These are phyloP conservation scores for Lepetodrilus schrolli DNA, from an alignment of 2,888 invertebrate species.

Conservation along the genomic window DNA sequence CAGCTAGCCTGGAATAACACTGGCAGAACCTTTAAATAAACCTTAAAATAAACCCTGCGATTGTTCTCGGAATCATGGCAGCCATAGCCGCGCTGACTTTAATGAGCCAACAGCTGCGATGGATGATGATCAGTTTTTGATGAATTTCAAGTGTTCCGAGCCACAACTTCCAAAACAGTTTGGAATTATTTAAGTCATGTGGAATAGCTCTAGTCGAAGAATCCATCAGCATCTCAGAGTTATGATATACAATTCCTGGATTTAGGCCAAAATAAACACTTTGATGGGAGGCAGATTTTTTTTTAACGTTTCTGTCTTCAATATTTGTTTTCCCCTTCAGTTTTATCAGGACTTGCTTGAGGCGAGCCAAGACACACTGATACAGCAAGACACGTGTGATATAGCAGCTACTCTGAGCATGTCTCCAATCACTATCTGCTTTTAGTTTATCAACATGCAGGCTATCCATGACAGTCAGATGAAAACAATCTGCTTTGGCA, in stretches of 20 bases:
- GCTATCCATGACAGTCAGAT: not conserved
- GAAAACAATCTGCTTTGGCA: not conserved
- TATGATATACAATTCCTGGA: not conserved
- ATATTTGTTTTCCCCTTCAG: not conserved
- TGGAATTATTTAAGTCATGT: too few species aligned
- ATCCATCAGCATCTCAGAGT: too few species aligned
- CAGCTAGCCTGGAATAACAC: not conserved
- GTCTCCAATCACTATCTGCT: not conserved
- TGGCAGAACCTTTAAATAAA: constrained; percentile 7
- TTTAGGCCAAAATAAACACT: not conserved
- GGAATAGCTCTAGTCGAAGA: too few species aligned
- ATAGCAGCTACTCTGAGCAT: too few species aligned
- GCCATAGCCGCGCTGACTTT: not conserved
- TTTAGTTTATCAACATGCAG: constrained; percentile 4
- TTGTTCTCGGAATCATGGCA: not conserved
- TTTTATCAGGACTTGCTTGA: not conserved
- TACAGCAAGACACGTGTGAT: too few species aligned
- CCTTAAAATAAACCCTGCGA: too few species aligned
- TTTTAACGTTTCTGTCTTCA: not conserved
- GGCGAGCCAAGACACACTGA: not conserved
- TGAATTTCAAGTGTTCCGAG: constrained; percentile 6
- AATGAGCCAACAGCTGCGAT: not conserved
- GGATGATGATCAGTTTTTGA: too few species aligned
- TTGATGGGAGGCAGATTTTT: not conserved
- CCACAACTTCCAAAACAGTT: too few species aligned